These are phyloP conservation scores for Flexamia atlantica DNA, from an alignment of 2,888 invertebrate species.

Conservation along the genomic window DNA sequence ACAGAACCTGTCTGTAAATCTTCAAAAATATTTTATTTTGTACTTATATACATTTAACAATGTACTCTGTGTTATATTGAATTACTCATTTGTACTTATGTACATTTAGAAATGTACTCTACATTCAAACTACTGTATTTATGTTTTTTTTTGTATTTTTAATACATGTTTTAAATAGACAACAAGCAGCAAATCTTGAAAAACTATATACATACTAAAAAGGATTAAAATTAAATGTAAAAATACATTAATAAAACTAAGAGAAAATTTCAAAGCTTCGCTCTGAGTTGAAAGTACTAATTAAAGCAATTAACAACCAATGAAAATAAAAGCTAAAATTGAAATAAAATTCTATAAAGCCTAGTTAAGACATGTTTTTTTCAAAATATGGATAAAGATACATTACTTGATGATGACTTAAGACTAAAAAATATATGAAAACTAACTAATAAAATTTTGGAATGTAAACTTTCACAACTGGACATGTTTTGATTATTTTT, in stretches of 20 bases:
- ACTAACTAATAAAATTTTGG: not conserved
- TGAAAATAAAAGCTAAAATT: conserved; percentile 22
- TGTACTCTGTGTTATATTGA: conserved; percentile 13
- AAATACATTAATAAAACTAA: conserved; percentile 32
- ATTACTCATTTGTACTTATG: conserved; percentile 5
- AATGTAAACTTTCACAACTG: conserved; percentile 32
- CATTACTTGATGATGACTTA: not conserved
- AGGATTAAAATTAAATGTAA: too few species aligned
- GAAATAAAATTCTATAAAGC: not conserved
- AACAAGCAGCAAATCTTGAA: not conserved
- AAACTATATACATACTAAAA: too few species aligned
- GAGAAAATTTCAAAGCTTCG: conserved; percentile 7
- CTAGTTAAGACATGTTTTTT: not conserved
- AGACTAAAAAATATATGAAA: not conserved
- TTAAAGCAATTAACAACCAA: conserved; percentile 28
- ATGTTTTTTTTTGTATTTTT: conserved; percentile 2
- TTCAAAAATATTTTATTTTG: conserved; percentile 42
- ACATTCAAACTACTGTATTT: not conserved
- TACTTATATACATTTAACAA: conserved; percentile 41
- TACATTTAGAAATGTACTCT: conserved; percentile 32
- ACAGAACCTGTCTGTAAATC: conserved; percentile 15
- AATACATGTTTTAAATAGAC: not conserved
- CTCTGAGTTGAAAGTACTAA: not conserved
- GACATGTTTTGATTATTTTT: conserved; percentile 3
- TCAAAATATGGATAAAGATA: conserved; percentile 2